Evolutionary conservation across 2,113 vertebrate genomes (phyloP).

Genomic region (Cyphomyrus plagiostoma): DNA sequence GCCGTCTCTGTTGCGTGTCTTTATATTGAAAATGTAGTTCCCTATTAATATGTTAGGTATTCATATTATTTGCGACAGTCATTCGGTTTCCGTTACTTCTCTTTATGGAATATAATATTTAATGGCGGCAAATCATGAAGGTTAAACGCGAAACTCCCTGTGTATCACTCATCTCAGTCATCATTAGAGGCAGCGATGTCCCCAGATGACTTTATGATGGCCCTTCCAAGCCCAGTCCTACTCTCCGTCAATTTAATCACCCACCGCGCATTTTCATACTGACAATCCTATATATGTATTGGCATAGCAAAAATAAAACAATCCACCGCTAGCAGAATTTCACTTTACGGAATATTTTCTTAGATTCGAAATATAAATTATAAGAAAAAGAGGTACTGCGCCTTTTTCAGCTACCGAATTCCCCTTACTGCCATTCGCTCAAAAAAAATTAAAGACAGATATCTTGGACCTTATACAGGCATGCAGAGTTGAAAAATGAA

Average conservation of each 20-base stretch:
- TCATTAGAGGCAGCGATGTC: not conserved
- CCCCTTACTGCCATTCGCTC: slow-evolving; percentile 28
- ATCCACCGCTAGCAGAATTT: not conserved
- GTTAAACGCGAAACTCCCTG: not conserved
- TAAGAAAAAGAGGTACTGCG: slow-evolving; percentile 54
- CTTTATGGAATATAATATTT: not conserved
- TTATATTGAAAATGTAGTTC: not conserved
- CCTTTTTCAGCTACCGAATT: slow-evolving; percentile 18
- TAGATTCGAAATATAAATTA: slow-evolving; percentile 35
- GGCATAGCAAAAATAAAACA: not conserved
- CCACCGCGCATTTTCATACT: not conserved
- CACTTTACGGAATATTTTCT: slow-evolving; percentile 11
- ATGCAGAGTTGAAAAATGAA: not conserved
- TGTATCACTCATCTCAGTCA: not conserved
- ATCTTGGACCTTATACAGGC: slow-evolving; percentile 32
- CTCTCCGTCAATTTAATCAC: not conserved
- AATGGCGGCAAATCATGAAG: not conserved
- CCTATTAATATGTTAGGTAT: not conserved
- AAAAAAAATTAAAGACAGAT: slow-evolving; percentile 30
- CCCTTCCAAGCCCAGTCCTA: not conserved
- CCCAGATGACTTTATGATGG: not conserved
- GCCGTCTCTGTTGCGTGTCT: not conserved
- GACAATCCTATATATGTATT: not conserved
- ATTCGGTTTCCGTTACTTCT: not conserved
- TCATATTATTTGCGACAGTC: not conserved